Evolutionary conservation across 2,888 invertebrate genomes (phyloP), one percentile per base, ranked within the genome.

Genomic region (Yponomeuta sedellus): DNA sequence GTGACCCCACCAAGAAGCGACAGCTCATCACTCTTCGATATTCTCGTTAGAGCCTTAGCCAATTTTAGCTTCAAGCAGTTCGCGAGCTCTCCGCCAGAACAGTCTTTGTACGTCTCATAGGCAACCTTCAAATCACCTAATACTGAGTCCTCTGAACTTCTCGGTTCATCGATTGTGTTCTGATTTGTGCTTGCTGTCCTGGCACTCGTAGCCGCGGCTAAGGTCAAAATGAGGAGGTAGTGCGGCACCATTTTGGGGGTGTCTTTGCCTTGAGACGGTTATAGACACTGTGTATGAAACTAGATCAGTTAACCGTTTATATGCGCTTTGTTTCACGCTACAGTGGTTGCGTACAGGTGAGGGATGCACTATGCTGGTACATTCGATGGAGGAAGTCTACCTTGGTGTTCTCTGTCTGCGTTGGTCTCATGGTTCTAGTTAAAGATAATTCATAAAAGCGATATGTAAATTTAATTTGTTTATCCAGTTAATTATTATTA

Each of bases 71-170:
- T 97, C 65, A 97, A 88, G 73, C 97, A 97, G 68, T 95, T 93
- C 3, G 94, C 91, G 40, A 95, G 81, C 71, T 94, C 95, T 69
- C 92, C 88, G 66, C 93, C 93, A 68, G 94, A 92, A 88, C 97
- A 97, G 75, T 96, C 96, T 82, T 95, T 95, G 85, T 96, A 97
- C 70, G 96, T 93, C 79, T 95, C 95, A 77, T 95, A 96, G 71
- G 95, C 93, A 75, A 94, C 92, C 73, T 94, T 93, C 8, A 96
- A 84, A 74, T 96, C 96, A 70, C 94, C 93, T 70, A 95, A 85
- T 70, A 92, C 81, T 73, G 77, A 81, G 70, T 90, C 90, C 66
- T 91, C 90, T 72, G 91, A 81, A 78, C 86, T 85, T 69, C 88
- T 80, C 16, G 78, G 85, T 72, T 90, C 85, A 56, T 82, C 85